These are phyloP conservation scores for Orgyia antiqua DNA, from an alignment of 2,888 invertebrate species.

Conservation along the genomic window DNA sequence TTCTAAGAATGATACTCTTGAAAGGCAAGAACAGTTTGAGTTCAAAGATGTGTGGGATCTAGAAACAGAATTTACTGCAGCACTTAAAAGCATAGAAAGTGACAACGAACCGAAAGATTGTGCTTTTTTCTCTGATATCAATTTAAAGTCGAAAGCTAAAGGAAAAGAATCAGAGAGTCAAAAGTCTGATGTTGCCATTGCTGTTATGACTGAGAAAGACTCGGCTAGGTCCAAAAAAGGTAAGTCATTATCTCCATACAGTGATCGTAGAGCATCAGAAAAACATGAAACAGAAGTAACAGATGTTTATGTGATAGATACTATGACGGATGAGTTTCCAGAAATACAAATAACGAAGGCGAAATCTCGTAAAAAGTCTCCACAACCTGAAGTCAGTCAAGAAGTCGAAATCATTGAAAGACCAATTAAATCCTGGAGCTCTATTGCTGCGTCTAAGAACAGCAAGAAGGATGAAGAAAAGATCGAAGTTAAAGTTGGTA, in stretches of 20 bases:
- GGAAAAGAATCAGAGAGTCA: conserved; percentile 24
- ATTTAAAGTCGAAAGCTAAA: conserved; percentile 19
- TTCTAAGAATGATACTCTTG: conserved; percentile 47
- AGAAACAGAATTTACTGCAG: conserved; percentile 22
- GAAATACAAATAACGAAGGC: conserved; percentile 67
- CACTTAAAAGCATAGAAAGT: conserved; percentile 20
- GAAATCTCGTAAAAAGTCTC: conserved; percentile 55
- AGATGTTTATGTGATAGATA: conserved; percentile 67
- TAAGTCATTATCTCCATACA: conserved; percentile 52
- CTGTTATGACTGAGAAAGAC: conserved; percentile 31
- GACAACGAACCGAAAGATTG: conserved; percentile 17
- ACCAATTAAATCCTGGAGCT: conserved; percentile 74
- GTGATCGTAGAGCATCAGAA: conserved; percentile 43
- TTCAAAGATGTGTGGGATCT: conserved; percentile 25
- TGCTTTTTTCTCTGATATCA: conserved; percentile 24
- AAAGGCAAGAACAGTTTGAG: conserved; percentile 27
- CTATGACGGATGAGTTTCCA: conserved; percentile 64
- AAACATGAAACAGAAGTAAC: conserved; percentile 47
- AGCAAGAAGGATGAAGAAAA: conserved; percentile 17
- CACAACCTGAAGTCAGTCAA: conserved; percentile 38
- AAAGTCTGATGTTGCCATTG: conserved; percentile 26
- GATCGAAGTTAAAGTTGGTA: conserved; percentile 9
- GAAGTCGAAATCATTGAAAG: conserved; percentile 37
- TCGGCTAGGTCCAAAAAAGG: conserved; percentile 45
- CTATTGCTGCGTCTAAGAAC: conserved; percentile 63